Evolutionary conservation across 1,140 invertebrate genomes (phyloP), one percentile per base, ranked within the genome.

Genomic region (Zophobas morio): DNA sequence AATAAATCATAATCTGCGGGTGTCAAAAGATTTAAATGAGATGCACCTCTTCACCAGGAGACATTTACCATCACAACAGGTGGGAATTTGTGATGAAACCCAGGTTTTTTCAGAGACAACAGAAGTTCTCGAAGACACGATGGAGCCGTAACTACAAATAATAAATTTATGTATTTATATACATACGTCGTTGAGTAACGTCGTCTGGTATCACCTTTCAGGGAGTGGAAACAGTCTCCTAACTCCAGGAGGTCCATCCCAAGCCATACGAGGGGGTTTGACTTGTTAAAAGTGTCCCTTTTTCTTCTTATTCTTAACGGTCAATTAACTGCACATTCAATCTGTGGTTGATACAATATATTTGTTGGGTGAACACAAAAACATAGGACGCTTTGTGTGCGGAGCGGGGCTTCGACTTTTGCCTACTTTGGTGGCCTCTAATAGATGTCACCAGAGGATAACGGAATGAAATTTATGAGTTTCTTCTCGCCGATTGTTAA

Each of bases 261-360:
- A 60, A 60, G 35, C 56, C 35, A 60, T 75, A 60, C 34, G 42
- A 78, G 53, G 46, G 77, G 77, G 77, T 66, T 60, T 78, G 73
- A 60, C 72, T 71, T 78, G 72, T 78, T 63, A 75, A 78, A 70
- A 60, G 63, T 60, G 70, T 60, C 47, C 71, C 54, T 53, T 75
- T 78, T 53, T 74, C 42, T 78, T 66, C 76, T 74, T 78, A 56
- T 70, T 66, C 79, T 81, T 78, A 81, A 82, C 81, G 81, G 81
- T 79, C 81, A 82, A 82, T 82, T 82, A 82, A 82, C 77, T 81
- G 63, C 77, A 81, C 75, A 82, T 82, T 82, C 81, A 81, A 79
- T 78, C 78, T 77, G 80, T 66, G 81, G 78, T 81, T 80, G 74
- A 79, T 80, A 79, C 78, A 80, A 81, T 80, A 80, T 81, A 80